A percentile compares a stretch with the other conserved stretches of the same genome.
Conservation (phyloP, 2,797 vertebrate species). For the Petrocephalus sullivani region DNA sequence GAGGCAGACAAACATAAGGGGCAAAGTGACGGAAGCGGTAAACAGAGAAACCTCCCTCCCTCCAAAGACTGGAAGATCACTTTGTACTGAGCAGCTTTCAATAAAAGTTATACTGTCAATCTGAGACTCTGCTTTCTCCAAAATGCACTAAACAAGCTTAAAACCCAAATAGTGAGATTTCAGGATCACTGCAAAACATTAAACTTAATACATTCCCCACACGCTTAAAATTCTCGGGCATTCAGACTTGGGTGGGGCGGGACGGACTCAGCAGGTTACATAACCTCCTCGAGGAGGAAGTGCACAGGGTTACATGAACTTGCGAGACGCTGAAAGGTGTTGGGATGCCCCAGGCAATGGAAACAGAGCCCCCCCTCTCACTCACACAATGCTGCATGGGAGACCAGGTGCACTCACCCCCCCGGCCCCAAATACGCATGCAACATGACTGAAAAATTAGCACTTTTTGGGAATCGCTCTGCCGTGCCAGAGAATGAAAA, state of each 20-base stretch:
- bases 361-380: background rate
- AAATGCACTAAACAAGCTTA: background rate
- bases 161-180: background rate
- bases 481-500: background rate
- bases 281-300: background rate
- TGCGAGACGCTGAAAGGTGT: background rate
- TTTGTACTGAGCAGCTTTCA: background rate
- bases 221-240: background rate
- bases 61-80: background rate
- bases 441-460: background rate
- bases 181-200: background rate
- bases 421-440: background rate
- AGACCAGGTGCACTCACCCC: background rate
- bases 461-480: background rate
- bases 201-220: constrained; percentile 6
- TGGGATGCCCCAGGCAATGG: background rate
- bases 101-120: background rate
- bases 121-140: background rate
- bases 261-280: background rate
- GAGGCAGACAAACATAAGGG: too few relatives aligned
- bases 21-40: constrained; percentile 25
- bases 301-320: background rate
- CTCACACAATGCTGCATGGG: background rate
- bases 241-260: background rate
- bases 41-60: background rate